A percentile compares a stretch with the other conserved stretches of the same genome.
These are phyloP conservation scores for Oreochromis grahami DNA, from an alignment of 2,797 vertebrate species.

Conservation along the genomic window DNA sequence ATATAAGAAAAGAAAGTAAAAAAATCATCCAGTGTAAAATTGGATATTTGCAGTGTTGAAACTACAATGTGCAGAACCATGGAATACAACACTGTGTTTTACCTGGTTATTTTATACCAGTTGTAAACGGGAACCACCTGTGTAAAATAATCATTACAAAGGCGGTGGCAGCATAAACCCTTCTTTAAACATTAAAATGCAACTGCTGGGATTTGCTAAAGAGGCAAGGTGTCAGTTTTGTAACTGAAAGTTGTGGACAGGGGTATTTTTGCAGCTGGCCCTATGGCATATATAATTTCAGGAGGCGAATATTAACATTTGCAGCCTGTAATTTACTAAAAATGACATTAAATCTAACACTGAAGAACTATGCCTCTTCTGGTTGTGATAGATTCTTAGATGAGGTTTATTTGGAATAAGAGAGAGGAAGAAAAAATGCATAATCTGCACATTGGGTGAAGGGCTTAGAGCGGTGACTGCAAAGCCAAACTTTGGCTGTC, in stretches of 20 bases:
- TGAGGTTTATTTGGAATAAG: neutral
- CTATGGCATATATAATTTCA: neutral
- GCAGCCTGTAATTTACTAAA: neutral
- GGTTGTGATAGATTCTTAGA: rapidly evolving
- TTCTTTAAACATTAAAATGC: neutral
- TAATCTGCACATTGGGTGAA: neutral
- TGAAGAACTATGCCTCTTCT: neutral
- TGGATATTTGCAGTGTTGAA: neutral
- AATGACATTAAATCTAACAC: neutral
- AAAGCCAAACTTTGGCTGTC: neutral
- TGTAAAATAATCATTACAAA: neutral
- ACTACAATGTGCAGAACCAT: neutral
- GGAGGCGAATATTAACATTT: neutral
- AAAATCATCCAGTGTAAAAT: neutral
- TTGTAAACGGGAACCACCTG: neutral
- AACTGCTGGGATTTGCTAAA: neutral
- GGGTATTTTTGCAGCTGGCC: rapidly evolving
- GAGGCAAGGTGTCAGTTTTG: neutral
- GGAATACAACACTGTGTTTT: neutral
- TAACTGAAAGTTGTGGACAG: neutral
- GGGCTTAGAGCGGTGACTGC: neutral
- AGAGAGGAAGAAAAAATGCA: neutral
- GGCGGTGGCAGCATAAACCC: neutral
- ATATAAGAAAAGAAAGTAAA: neutral
- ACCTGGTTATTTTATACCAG: rapidly evolving